phyloP scores from a whole-genome alignment of 2,888 invertebrate genomes.

The Macaria notata region DNA sequence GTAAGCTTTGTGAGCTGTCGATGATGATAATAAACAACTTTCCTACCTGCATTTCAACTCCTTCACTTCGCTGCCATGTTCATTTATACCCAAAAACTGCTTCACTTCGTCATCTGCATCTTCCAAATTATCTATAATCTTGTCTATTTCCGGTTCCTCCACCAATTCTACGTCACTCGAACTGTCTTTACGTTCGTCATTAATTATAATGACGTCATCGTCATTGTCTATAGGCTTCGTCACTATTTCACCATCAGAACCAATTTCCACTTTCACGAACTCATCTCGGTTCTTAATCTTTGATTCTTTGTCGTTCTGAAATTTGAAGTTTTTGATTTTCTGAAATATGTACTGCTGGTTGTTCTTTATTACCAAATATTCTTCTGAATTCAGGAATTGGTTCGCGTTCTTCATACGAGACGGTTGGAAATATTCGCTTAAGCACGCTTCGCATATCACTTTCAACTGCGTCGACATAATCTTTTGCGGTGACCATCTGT shows the following conservation, averaged over 20 bases:
- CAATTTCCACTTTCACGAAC: slow-evolving; percentile 70
- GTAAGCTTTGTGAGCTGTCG: too few species aligned
- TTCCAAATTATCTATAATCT: slow-evolving; percentile 68
- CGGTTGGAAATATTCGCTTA: slow-evolving; percentile 62
- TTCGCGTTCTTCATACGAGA: slow-evolving; percentile 63
- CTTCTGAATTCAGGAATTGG: slow-evolving; percentile 61
- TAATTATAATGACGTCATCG: slow-evolving; percentile 46
- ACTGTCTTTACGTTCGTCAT: slow-evolving; percentile 52
- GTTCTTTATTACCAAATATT: slow-evolving; percentile 70
- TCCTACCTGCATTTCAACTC: slow-evolving; percentile 70
- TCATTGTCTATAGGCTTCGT: slow-evolving; percentile 59
- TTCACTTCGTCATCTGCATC: slow-evolving; percentile 72
- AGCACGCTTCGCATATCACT: slow-evolving; percentile 66
- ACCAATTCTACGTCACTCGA: slow-evolving; percentile 71
- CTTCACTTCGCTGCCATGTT: slow-evolving; percentile 40
- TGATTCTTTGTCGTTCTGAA: slow-evolving; percentile 35
- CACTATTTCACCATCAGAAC: slow-evolving; percentile 68
- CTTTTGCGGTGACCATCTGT: slow-evolving; percentile 63
- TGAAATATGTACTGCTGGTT: slow-evolving; percentile 75
- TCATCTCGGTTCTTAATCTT: slow-evolving; percentile 45
- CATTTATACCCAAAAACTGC: slow-evolving; percentile 69
- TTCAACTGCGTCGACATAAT: slow-evolving; percentile 63
- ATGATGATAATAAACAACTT: too few species aligned
- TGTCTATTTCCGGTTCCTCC: slow-evolving; percentile 63
- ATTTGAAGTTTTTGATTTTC: slow-evolving; percentile 52